phyloP scores from a whole-genome alignment of 2,888 invertebrate species.

The Parthenolecanium corni region DNA sequence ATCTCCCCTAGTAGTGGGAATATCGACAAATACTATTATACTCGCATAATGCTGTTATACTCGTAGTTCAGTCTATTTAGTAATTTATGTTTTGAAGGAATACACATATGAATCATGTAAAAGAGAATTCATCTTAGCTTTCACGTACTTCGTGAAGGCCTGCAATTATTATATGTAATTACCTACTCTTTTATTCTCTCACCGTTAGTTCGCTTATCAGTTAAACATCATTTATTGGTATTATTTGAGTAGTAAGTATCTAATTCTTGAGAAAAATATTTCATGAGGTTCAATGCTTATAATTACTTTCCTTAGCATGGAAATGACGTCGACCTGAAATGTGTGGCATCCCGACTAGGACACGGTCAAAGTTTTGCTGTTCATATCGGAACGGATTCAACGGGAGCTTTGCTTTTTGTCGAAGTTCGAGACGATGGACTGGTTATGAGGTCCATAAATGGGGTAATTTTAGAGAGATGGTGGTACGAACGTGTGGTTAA shows the following conservation, averaged over 20 bases:
- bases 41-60: too few relatives aligned
- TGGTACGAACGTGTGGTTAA: slow-evolving; percentile 99
- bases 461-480: slow-evolving; percentile 88
- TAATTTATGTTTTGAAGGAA: too few relatives aligned
- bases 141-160: too few relatives aligned
- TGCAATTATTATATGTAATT: too few relatives aligned
- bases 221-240: too few relatives aligned
- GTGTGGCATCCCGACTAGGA: slow-evolving; percentile 84
- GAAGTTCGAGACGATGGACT: slow-evolving; percentile 95
- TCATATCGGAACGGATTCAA: slow-evolving; percentile 86
- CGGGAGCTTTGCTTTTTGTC: slow-evolving; percentile 75
- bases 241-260: neutral
- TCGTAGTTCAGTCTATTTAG: too few relatives aligned
- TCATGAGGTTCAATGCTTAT: neutral
- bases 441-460: slow-evolving; percentile 59
- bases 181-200: too few relatives aligned
- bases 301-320: slow-evolving; percentile 62
- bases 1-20: too few relatives aligned
- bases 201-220: too few relatives aligned
- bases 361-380: slow-evolving; percentile 97
- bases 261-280: neutral
- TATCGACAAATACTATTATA: too few relatives aligned
- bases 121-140: too few relatives aligned
- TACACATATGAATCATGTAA: too few relatives aligned
- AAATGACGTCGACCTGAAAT: slow-evolving; percentile 94